phyloP scores from a whole-genome alignment of 2,797 vertebrate species.

The Sebastes minor region DNA sequence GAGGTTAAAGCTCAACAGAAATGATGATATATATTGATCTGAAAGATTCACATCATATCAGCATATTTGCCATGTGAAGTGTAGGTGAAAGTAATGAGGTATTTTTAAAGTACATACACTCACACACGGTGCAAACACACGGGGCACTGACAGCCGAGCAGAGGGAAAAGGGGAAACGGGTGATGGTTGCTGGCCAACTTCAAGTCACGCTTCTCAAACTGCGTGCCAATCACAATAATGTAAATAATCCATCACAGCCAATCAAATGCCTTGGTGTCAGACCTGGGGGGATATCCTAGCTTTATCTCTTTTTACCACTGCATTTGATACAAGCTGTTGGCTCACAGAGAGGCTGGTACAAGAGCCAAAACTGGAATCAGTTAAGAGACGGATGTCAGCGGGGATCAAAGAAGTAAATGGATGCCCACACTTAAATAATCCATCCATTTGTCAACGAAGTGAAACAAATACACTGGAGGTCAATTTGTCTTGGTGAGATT shows the following conservation, averaged over 20 bases:
- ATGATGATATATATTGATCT: not conserved
- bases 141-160: slow-evolving; percentile 9
- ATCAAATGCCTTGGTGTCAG: slow-evolving; percentile 35
- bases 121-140: not conserved
- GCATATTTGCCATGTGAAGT: not conserved
- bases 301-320: slow-evolving; percentile 52
- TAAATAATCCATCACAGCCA: slow-evolving; percentile 47
- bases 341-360: slow-evolving; percentile 4
- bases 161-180: slow-evolving; percentile 15
- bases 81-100: not conserved
- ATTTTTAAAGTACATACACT: not conserved
- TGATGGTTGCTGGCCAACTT: slow-evolving; percentile 45
- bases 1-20: not conserved
- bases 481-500: not conserved
- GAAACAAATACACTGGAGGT: not conserved
- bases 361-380: slow-evolving; percentile 28
- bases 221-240: slow-evolving; percentile 33
- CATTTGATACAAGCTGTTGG: slow-evolving; percentile 37
- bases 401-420: slow-evolving; percentile 30
- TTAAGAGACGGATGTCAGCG: slow-evolving; percentile 8
- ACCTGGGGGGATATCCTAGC: slow-evolving; percentile 19
- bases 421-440: slow-evolving; percentile 18
- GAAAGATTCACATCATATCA: not conserved
- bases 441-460: slow-evolving; percentile 13
- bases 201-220: slow-evolving; percentile 27